These are phyloP conservation scores for Euzophera pinguis DNA, from an alignment of 2,888 invertebrate genomes.

Conservation along the genomic window DNA sequence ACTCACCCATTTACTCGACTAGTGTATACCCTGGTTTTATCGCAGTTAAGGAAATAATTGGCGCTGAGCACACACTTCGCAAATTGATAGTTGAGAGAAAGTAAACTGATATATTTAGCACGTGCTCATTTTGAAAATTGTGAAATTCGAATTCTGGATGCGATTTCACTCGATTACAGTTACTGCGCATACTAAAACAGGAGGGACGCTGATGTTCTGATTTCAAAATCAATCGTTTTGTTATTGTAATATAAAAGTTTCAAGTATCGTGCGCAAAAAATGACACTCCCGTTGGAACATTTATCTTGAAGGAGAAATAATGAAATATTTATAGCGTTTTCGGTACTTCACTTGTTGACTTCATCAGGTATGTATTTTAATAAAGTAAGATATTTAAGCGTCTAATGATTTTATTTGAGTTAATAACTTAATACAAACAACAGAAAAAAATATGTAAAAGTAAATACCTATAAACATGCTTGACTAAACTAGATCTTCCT, in stretches of 20 bases:
- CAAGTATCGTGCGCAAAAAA: constrained; percentile 38
- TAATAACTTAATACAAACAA: too few relatives aligned
- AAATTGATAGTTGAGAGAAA: constrained; percentile 53
- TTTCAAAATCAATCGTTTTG: constrained; percentile 43
- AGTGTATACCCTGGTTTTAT: neutral
- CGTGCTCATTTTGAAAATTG: constrained; percentile 48
- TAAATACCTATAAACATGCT: too few relatives aligned
- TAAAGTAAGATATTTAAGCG: too few relatives aligned
- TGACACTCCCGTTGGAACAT: constrained; percentile 30
- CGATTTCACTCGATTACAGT: constrained; percentile 45
- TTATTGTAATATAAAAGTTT: constrained; percentile 45
- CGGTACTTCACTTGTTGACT: constrained; percentile 32
- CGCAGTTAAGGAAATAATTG: constrained; percentile 34
- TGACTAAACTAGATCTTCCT: too few relatives aligned
- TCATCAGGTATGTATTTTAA: too few relatives aligned
- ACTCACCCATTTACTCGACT: neutral
- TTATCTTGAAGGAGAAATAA: constrained; percentile 30
- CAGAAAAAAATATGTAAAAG: too few relatives aligned
- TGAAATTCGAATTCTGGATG: constrained; percentile 49
- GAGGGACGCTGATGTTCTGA: constrained; percentile 33
- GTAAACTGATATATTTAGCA: constrained; percentile 51
- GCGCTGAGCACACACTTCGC: constrained; percentile 31
- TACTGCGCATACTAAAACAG: constrained; percentile 41
- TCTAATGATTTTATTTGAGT: too few relatives aligned
- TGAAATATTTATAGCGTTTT: constrained; percentile 66